phyloP scores from a whole-genome alignment of 2,113 vertebrate genomes.

The Mormyrus lacerda region DNA sequence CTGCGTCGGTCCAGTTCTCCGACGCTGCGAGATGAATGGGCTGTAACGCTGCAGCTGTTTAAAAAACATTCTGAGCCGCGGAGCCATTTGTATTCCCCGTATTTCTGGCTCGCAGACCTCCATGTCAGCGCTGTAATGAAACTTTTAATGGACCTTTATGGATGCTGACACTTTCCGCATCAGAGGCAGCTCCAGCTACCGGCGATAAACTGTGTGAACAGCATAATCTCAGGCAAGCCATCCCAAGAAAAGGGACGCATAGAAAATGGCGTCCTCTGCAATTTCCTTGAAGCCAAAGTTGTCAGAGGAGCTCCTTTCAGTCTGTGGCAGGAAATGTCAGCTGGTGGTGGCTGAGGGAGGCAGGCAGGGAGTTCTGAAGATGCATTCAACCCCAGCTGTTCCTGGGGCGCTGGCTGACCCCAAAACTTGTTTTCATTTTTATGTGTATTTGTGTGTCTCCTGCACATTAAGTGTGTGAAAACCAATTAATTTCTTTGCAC shows the following conservation, averaged over 20 bases:
- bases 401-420: neutral
- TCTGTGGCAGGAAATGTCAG: neutral
- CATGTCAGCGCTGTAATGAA: slow-evolving; percentile 13
- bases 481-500: neutral
- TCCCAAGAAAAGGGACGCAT: neutral
- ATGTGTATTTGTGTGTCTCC: neutral
- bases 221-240: neutral
- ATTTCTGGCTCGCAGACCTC: slow-evolving; percentile 3
- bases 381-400: neutral
- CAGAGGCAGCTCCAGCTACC: slow-evolving; percentile 3
- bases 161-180: slow-evolving; percentile 12
- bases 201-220: slow-evolving; percentile 12
- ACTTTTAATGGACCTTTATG: slow-evolving; percentile 19
- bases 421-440: neutral
- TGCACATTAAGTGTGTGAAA: neutral
- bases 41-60: neutral
- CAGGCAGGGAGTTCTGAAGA: no score
- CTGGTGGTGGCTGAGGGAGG: neutral
- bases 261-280: slow-evolving; percentile 1
- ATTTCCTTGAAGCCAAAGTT: neutral
- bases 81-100: slow-evolving; percentile 5
- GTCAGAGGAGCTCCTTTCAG: neutral
- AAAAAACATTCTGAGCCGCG: slow-evolving; percentile 4
- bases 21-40: neutral
- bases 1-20: neutral